These are phyloP conservation scores for Saccostrea cuccullata DNA, from an alignment of 1,140 invertebrate species.

Conservation along the genomic window DNA sequence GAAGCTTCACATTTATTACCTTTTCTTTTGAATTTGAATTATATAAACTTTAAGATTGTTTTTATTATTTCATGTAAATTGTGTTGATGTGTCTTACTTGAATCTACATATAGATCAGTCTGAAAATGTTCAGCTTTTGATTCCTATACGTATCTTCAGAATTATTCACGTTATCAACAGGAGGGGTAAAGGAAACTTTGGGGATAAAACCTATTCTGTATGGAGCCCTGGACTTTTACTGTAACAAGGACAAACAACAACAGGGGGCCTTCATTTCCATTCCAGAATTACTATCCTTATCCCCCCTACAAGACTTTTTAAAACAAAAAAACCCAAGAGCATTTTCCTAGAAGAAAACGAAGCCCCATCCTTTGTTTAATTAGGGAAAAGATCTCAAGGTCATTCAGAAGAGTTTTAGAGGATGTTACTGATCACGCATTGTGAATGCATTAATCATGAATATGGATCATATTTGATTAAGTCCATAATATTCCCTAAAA, in stretches of 20 bases:
- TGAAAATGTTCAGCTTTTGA: conserved; percentile 47
- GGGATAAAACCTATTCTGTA: conserved; percentile 84
- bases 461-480: too few species aligned
- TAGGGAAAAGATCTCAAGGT: neutral
- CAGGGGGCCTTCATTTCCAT: conserved; percentile 72
- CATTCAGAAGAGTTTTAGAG: too few species aligned
- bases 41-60: too few species aligned
- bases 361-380: neutral
- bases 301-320: conserved; percentile 63
- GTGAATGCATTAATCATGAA: too few species aligned
- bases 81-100: too few species aligned
- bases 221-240: conserved; percentile 85
- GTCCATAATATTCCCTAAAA: too few species aligned
- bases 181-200: conserved; percentile 84
- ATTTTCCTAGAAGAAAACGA: neutral
- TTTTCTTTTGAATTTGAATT: too few species aligned
- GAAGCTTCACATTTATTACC: too few species aligned
- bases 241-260: conserved; percentile 73
- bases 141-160: conserved; percentile 77
- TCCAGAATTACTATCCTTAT: conserved; percentile 66
- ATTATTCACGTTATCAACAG: conserved; percentile 85
- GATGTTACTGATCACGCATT: too few species aligned
- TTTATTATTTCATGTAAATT: too few species aligned
- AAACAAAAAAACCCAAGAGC: neutral
- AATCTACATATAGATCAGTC: too few species aligned